Base-by-base conservation (phyloP, 2,113 vertebrate genomes). In the Eulemur macaco region DNA sequence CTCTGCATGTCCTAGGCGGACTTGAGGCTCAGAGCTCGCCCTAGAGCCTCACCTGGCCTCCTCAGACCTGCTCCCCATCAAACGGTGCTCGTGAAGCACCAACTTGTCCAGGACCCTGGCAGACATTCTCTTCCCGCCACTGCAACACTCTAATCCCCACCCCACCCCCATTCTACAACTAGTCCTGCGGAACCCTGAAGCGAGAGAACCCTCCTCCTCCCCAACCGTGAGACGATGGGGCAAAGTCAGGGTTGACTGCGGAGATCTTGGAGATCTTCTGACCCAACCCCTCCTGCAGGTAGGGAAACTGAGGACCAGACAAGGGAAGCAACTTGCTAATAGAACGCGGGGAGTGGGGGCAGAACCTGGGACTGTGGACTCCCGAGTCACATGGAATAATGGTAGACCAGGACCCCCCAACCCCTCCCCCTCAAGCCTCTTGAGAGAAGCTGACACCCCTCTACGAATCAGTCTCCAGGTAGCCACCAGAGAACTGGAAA, bases 401-500 rank as follows among this genome's bases (percentile, higher is more conserved):
- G 56, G 68, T 83, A 82, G 8, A 37, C 25, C 17, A 52, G 68
- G 42, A 80, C 27, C 52, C 66, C 45, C 63, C 58, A 64, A 8
- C 25, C 45, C 60, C 52, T 60, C 66, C 3, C 45, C 54, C 25
- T 68, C 71, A 60, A 89, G 71, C n/a, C 47, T 71, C 83, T 27
- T 64, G 18, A 85, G 54, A 68, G 27, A 96, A 23, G 73, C 14
- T 77, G 60, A 89, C 13, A 60, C 20, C 76, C 88, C 50, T 64
- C 42, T 83, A 18, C 66, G 45, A 82, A 52, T 73, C 76, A 54
- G 52, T 81, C 54, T 92, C 42, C 63, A 69, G 31, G 90, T 82
- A 73, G 58, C 85, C 66, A 52, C 80, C 84, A 64, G 76, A 96
- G 95, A 96, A 96, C 58, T 95, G 86, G 50, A 80, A 93, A 93